Conservation (phyloP, 2,888 invertebrate genomes). For the Agrochola litura region DNA sequence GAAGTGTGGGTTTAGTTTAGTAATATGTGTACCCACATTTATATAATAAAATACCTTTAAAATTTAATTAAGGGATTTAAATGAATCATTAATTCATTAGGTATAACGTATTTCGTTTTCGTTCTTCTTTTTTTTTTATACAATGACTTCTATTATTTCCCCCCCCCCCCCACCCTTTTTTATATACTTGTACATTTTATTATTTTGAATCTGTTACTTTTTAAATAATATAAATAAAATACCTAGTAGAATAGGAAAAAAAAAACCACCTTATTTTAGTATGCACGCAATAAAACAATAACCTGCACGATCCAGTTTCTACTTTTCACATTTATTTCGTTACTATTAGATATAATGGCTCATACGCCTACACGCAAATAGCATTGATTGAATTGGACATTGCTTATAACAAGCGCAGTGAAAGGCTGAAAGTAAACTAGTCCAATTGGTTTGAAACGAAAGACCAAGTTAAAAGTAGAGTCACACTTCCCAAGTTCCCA, state of each 20-base stretch:
- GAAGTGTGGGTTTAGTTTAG: not conserved
- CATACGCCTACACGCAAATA: constrained; percentile 37
- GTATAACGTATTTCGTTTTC: too few species aligned
- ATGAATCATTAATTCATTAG: too few species aligned
- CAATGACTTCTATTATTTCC: too few species aligned
- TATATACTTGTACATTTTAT: too few species aligned
- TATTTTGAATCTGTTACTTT: too few species aligned
- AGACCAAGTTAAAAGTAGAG: not conserved
- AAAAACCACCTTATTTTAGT: not conserved
- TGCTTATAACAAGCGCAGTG: constrained; percentile 45
- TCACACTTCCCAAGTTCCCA: constrained; percentile 44
- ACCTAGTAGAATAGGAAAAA: not conserved
- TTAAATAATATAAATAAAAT: not conserved
- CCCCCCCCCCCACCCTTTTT: too few species aligned
- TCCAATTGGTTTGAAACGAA: constrained; percentile 36
- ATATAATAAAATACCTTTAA: too few species aligned
- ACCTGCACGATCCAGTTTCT: constrained; percentile 12
- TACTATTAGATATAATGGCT: not conserved
- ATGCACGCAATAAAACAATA: constrained; percentile 28
- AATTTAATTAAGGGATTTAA: too few species aligned
- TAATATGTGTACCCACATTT: not conserved
- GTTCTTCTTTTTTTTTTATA: too few species aligned
- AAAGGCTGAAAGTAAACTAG: constrained; percentile 58
- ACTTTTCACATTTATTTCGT: constrained; percentile 23
- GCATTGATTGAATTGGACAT: constrained; percentile 25